Evolutionary conservation across 1,140 invertebrate species (phyloP), one percentile per base, ranked within the genome.

Genomic region (Lerema accius): DNA sequence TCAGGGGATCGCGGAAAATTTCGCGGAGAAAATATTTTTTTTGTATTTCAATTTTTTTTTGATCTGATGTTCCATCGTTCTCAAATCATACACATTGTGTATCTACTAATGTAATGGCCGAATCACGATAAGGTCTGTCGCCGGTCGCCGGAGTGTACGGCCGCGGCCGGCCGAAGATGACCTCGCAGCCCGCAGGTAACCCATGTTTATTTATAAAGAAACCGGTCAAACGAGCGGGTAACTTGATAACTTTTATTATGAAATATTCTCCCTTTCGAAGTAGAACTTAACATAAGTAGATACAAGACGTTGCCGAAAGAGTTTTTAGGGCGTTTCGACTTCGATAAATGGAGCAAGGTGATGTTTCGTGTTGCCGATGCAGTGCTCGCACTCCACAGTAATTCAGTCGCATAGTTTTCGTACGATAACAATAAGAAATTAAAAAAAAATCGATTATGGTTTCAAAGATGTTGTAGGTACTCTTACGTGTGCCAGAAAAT

Each of bases 321-420:
- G 63, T 59, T 65, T 65, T 65, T 59, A 58, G 37, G 48, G 17
- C 13, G 16, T 63, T 48, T 62, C 43, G 58, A 40, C 61, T 48
- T 62, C 43, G 58, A 40, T 16, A 67, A 71, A 43, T 53, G 67
- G 64, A 49, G 43, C 69, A 65, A 50, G 69, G 69, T 63, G 60
- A 55, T 32, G 26, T 15, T 69, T 63, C 63, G 58, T 32, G 26
- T 15, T 69, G 35, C 55, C 42, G n/a, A 76, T 73, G 49, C 26
- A 69, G 67, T 61, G 32, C 16, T 11, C 10, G n/a, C 53, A 49
- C 35, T 53, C 17, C 48, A 49, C 42, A 35, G 46, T 58, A 58
- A 19, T 45, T 37, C 35, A 42, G 19, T 55, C 42, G 51, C 51
- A 42, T 23, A 23, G 16, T 37, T 42, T 15, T 42, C 37, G 51